Percentiles rank a stretch among this genome's conserved stretches.
Conservation (phyloP, 2,797 vertebrate species). For the Poecilia gillii region DNA sequence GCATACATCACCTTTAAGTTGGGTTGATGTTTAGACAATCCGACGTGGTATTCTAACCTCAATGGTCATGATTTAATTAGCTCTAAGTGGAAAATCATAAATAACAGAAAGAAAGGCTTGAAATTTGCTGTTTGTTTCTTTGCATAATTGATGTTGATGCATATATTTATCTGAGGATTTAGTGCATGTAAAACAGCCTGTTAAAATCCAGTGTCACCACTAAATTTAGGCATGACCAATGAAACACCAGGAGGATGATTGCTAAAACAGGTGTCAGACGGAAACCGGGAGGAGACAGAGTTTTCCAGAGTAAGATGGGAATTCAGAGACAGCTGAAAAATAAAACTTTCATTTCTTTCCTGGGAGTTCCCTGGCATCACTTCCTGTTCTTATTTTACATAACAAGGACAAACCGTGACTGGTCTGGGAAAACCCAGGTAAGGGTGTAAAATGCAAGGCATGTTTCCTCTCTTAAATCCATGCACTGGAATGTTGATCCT, state of each 20-base stretch:
- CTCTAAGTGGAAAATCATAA: not conserved
- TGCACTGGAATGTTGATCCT: not conserved
- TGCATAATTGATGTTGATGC: not conserved
- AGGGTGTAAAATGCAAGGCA: slow-evolving; percentile 1
- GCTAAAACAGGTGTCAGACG: slow-evolving; percentile 35
- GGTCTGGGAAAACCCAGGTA: slow-evolving; percentile 25
- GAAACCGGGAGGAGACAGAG: slow-evolving; percentile 22
- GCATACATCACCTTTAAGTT: too few species aligned
- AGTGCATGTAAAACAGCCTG: not conserved
- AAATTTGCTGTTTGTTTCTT: too few species aligned
- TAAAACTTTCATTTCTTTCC: slow-evolving; percentile 28
- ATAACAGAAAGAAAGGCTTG: too few species aligned
- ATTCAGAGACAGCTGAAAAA: slow-evolving; percentile 30
- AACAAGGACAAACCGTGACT: slow-evolving; percentile 17
- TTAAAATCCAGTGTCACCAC: slow-evolving; percentile 29
- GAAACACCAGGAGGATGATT: slow-evolving; percentile 27
- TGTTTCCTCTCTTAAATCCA: not conserved
- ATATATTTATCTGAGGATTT: not conserved
- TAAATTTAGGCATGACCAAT: slow-evolving; percentile 36
- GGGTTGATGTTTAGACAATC: not conserved
- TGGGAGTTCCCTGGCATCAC: slow-evolving; percentile 15
- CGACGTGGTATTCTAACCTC: too few species aligned
- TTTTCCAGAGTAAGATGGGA: slow-evolving; percentile 21
- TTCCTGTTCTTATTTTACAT: slow-evolving; percentile 8
- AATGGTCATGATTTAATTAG: not conserved